Percentiles rank a stretch among this genome's conserved stretches.
Conservation (phyloP, 2,113 vertebrate species). For the Serinus canaria region DNA sequence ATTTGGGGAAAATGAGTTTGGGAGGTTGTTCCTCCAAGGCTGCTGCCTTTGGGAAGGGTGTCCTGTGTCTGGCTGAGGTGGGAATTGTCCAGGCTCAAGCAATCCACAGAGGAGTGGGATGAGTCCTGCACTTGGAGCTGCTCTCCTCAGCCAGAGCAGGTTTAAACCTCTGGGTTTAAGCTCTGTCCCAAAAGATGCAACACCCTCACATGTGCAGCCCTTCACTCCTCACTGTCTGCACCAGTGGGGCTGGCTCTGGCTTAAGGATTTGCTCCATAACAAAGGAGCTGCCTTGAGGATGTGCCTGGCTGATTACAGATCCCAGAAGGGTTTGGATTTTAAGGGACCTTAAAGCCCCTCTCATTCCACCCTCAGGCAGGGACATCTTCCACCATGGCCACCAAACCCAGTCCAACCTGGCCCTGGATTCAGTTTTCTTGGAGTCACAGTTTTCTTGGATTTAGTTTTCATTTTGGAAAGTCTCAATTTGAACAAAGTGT, state of each 20-base stretch:
- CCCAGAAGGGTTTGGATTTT: neutral
- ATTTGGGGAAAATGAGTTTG: rapidly evolving
- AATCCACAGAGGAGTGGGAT: rapidly evolving
- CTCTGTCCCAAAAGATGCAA: neutral
- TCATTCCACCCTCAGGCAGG: neutral
- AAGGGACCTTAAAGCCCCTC: neutral
- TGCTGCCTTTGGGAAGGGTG: neutral
- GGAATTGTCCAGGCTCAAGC: neutral
- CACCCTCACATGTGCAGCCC: rapidly evolving
- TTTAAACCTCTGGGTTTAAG: rapidly evolving
- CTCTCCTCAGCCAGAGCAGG: too few species aligned
- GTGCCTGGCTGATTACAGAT: neutral
- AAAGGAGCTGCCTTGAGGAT: neutral
- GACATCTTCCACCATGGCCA: neutral
- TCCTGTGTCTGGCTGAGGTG: neutral
- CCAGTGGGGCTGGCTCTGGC: neutral
- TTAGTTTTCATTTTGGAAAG: neutral
- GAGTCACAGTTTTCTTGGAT: neutral
- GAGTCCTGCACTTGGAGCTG: neutral
- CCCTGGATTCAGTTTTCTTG: neutral
- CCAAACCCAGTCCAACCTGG: neutral
- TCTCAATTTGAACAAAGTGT: neutral
- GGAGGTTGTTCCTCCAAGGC: neutral
- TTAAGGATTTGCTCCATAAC: rapidly evolving
- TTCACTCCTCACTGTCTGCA: neutral